These are phyloP conservation scores for Cryptus armator DNA, from an alignment of 2,888 invertebrate species.

Conservation along the genomic window DNA sequence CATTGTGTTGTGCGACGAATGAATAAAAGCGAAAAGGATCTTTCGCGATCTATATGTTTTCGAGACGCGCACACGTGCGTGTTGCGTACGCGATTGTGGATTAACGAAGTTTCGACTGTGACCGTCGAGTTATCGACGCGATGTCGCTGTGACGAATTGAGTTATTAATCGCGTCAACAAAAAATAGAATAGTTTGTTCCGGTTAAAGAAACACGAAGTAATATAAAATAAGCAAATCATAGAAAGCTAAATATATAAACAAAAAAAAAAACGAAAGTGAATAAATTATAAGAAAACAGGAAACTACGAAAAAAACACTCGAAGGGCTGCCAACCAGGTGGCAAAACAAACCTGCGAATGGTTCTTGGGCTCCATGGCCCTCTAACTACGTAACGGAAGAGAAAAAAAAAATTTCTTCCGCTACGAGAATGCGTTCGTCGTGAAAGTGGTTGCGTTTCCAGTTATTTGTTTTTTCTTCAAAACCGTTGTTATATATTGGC, in stretches of 20 bases:
- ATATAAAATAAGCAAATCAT: background rate
- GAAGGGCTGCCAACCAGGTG: too few relatives aligned
- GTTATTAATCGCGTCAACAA: background rate
- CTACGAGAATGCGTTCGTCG: slow-evolving; percentile 46
- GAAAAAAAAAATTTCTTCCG: slow-evolving; percentile 36
- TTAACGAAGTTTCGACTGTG: slow-evolving; percentile 67
- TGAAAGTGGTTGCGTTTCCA: slow-evolving; percentile 62
- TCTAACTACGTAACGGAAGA: background rate
- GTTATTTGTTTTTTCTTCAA: slow-evolving; percentile 23
- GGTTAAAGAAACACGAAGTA: too few relatives aligned
- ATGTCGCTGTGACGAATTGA: slow-evolving; percentile 52
- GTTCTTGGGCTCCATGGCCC: too few relatives aligned
- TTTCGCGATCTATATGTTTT: slow-evolving; percentile 22
- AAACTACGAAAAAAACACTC: too few relatives aligned
- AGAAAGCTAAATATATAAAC: slow-evolving; percentile 22
- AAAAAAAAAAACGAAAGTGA: slow-evolving; percentile 17
- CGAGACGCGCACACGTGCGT: slow-evolving; percentile 12
- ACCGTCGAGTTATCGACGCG: slow-evolving; percentile 61
- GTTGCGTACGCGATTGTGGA: slow-evolving; percentile 45
- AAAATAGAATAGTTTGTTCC: background rate
- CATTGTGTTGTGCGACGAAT: background rate
- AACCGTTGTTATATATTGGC: background rate
- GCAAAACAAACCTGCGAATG: too few relatives aligned
- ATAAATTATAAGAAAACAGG: too few relatives aligned
- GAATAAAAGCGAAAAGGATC: background rate